Evolutionary conservation across 2,888 invertebrate genomes (phyloP).

Genomic region (Lottia gigantea): DNA sequence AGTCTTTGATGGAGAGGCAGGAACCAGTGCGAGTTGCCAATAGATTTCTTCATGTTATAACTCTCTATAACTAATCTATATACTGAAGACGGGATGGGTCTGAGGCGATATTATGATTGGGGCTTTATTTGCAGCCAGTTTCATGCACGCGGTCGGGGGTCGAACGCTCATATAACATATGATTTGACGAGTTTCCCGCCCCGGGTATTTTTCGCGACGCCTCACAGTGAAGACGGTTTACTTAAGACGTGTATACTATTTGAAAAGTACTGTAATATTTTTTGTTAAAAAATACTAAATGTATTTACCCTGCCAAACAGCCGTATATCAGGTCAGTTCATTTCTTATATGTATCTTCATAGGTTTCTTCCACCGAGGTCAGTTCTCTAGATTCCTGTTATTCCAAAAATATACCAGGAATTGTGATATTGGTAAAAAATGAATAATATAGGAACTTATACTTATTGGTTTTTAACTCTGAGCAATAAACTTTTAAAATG

Average conservation of each 20-base stretch:
- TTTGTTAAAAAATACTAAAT: background rate
- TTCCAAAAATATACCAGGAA: too few species aligned
- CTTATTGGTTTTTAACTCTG: too few species aligned
- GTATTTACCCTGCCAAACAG: conserved; percentile 5
- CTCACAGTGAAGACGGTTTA: conserved; percentile 8
- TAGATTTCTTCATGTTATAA: background rate
- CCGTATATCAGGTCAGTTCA: conserved; percentile 1
- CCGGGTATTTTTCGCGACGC: conserved; percentile 7
- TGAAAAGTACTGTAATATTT: background rate
- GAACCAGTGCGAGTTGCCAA: background rate
- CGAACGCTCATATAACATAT: conserved; percentile 9
- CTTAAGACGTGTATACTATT: background rate
- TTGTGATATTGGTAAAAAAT: too few species aligned
- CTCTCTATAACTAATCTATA: background rate
- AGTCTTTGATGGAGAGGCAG: background rate
- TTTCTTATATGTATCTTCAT: background rate
- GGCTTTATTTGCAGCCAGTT: conserved; percentile 11
- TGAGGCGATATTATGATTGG: conserved; percentile 9
- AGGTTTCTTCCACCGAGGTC: too few species aligned
- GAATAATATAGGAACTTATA: too few species aligned
- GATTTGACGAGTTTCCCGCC: conserved; percentile 11
- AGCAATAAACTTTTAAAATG: too few species aligned
- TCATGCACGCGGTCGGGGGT: conserved; percentile 11
- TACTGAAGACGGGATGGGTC: background rate
- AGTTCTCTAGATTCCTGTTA: too few species aligned